Conservation (phyloP, 92 coral and sea anemone species). For the Parazoanthus swiftii region DNA sequence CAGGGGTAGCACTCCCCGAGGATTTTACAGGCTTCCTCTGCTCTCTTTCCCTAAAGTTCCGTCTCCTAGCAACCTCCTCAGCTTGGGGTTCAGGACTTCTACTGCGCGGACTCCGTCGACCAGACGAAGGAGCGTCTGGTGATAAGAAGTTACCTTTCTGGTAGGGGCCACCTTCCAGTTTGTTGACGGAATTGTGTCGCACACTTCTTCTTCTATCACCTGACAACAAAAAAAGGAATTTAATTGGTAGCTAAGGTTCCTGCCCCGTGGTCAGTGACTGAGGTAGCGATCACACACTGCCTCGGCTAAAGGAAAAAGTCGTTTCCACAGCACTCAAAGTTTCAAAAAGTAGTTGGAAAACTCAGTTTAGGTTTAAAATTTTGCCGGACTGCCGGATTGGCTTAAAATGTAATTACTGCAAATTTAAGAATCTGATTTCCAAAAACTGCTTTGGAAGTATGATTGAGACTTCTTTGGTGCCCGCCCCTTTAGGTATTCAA, state of each 20-base stretch:
- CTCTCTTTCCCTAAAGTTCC: constrained; percentile 37
- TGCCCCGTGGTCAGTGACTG: no score
- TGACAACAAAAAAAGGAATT: constrained; percentile 3
- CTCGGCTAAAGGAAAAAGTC: no score
- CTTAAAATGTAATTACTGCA: no score
- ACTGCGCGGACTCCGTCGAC: constrained; percentile 30
- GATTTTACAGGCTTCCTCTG: constrained; percentile 74
- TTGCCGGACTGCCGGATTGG: no score
- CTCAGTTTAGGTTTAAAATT: no score
- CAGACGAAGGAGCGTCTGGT: constrained; percentile 46
- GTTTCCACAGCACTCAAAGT: no score
- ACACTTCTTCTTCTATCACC: constrained; percentile 95
- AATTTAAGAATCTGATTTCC: no score
- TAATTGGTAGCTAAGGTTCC: background rate
- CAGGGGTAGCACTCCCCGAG: constrained; percentile 82
- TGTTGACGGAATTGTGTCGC: constrained; percentile 90
- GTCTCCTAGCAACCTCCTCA: constrained; percentile 39
- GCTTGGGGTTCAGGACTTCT: constrained; percentile 38
- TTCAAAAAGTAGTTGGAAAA: no score
- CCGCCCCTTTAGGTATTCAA: no score
- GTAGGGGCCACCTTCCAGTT: constrained; percentile 57
- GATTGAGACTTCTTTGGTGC: no score
- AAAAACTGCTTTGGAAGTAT: no score
- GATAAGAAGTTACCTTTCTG: constrained; percentile 42
- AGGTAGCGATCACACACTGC: no score